Conservation (phyloP, 2,797 vertebrate genomes). For the Pteronotus mesoamericanus region DNA sequence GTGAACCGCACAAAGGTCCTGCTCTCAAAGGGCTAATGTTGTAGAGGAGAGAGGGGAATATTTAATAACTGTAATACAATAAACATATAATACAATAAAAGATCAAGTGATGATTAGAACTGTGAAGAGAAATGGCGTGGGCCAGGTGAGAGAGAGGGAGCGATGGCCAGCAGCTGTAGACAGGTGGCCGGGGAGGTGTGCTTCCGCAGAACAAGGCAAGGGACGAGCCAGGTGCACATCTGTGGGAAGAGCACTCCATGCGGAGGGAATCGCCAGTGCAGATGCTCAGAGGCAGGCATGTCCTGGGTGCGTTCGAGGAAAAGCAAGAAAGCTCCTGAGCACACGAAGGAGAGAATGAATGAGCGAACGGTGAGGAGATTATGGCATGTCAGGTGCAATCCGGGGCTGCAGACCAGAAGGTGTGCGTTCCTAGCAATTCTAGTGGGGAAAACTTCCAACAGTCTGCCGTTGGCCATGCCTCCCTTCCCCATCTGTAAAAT, state of each 20-base stretch:
- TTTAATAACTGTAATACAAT: neutral
- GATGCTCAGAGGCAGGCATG: neutral
- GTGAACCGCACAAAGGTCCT: neutral
- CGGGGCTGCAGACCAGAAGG: no score
- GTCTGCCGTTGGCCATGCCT: neutral
- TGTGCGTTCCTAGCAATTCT: fast-evolving
- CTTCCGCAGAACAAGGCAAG: neutral
- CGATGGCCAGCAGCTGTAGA: fast-evolving
- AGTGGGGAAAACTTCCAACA: neutral
- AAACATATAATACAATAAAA: neutral
- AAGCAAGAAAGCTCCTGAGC: neutral
- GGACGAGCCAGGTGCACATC: no score
- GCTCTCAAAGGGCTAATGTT: neutral
- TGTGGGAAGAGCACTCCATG: neutral
- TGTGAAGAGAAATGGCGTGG: neutral
- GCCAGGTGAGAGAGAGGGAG: no score
- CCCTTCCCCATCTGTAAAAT: neutral
- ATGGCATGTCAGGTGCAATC: fast-evolving
- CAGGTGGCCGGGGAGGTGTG: neutral
- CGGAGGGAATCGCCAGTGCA: neutral
- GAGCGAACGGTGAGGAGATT: neutral
- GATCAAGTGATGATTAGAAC: no score
- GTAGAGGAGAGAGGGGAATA: neutral
- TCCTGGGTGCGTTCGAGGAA: neutral
- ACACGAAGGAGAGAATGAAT: neutral